These are phyloP conservation scores for Sylvia atricapilla DNA, from an alignment of 2,113 vertebrate genomes.

Conservation along the genomic window DNA sequence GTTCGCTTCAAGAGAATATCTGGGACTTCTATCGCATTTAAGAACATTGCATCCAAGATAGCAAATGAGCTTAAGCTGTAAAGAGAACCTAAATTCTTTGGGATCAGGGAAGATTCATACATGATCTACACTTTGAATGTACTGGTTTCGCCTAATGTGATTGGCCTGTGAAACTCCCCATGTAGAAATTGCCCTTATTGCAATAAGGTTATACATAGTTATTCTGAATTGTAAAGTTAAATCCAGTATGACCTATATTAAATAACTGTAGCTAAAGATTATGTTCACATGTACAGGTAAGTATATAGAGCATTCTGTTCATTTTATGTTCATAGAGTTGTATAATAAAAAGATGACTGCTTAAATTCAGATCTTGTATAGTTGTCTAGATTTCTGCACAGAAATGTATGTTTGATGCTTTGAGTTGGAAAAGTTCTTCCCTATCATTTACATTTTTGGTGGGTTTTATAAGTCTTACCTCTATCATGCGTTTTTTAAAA, in stretches of 20 bases:
- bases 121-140: constrained; percentile 83
- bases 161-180: constrained; percentile 75
- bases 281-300: constrained; percentile 90
- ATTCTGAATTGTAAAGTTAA: constrained; percentile 81
- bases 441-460: constrained; percentile 69
- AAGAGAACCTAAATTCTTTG: constrained; percentile 57
- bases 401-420: constrained; percentile 76
- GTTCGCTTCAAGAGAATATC: constrained; percentile 98
- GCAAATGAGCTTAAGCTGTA: constrained; percentile 98
- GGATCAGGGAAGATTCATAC: constrained; percentile 80
- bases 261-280: constrained; percentile 82
- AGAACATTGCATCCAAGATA: constrained; percentile 98
- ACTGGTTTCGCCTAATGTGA: constrained; percentile 73
- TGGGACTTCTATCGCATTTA: constrained; percentile 95
- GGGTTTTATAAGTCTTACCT: constrained; percentile 75
- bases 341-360: constrained; percentile 93
- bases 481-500: constrained; percentile 65
- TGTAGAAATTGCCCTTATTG: constrained; percentile 82
- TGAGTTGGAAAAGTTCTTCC: constrained; percentile 78
- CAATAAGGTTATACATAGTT: constrained; percentile 93
- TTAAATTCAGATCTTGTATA: constrained; percentile 94
- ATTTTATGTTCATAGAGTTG: constrained; percentile 89
- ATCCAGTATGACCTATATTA: constrained; percentile 76
- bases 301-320: constrained; percentile 91
- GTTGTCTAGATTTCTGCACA: constrained; percentile 92